Conservation (phyloP, 2,113 vertebrate genomes). For the Ivindomyrus marchei region DNA sequence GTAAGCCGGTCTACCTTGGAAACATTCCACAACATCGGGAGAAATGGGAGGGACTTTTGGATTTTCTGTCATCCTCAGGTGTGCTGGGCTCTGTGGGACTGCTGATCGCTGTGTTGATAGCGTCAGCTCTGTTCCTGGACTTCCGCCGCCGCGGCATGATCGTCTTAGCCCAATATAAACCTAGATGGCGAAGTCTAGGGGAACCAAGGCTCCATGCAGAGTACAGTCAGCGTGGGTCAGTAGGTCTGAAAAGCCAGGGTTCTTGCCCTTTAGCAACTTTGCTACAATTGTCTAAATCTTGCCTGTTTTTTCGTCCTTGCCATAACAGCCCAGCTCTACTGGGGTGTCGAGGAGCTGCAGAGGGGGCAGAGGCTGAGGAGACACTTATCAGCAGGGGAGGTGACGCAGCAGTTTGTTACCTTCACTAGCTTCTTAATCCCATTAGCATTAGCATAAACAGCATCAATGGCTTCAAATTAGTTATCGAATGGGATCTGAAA, state of each 20-base stretch:
- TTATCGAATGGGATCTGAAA: background rate
- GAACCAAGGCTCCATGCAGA: constrained; percentile 60
- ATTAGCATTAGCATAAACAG: constrained; percentile 29
- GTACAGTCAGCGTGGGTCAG: constrained; percentile 27
- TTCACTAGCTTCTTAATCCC: constrained; percentile 31
- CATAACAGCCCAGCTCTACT: constrained; percentile 37
- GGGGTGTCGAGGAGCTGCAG: constrained; percentile 52
- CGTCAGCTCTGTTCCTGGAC: constrained; percentile 66
- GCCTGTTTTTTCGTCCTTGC: constrained; percentile 30
- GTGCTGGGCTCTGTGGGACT: constrained; percentile 64
- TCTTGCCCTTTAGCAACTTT: background rate
- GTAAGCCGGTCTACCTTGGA: constrained; percentile 41
- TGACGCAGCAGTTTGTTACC: constrained; percentile 28
- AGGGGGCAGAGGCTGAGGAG: constrained; percentile 62
- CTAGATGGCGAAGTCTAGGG: constrained; percentile 77
- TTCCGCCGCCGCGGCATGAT: constrained; percentile 48
- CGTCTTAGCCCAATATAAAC: constrained; percentile 60
- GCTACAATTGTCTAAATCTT: background rate
- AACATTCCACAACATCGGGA: background rate
- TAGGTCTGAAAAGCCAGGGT: background rate
- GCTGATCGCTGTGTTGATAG: constrained; percentile 56
- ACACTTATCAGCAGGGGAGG: constrained; percentile 52
- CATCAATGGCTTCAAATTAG: background rate
- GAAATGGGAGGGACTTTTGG: too few relatives aligned
- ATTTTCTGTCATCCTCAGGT: constrained; percentile 34